Base-by-base conservation (phyloP, 2,113 vertebrate species). In the Lipotes vexillifer region DNA sequence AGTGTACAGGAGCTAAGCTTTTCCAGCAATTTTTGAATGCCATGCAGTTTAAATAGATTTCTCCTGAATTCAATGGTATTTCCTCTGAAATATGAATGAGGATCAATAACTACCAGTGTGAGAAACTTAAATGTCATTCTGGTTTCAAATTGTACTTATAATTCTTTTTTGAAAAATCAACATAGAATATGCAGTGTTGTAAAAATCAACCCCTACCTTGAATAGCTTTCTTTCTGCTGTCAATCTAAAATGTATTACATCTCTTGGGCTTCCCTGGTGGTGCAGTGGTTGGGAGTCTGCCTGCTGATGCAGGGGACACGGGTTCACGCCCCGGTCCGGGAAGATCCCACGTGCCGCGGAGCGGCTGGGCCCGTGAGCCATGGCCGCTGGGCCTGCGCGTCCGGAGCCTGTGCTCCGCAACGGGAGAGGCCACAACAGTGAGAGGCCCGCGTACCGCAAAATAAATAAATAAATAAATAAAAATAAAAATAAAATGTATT, bases 1-100 rank as follows among this genome's bases (percentile, higher is more conserved):
- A 97, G 98, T 97, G 96, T 71, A 97, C 27, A 78, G 96, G 83
- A 98, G 96, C 96, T 98, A 98, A 97, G 98, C 97, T 98, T 98
- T 98, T 98, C 93, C 90, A 97, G 98, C 94, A 96, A 98, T 98
- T 97, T 98, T 97, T 97, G 97, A 99, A 98, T 98, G 97, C 93
- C 97, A 97, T 27, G 29, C 98, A 98, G 98, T 96, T 98, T 98
- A 99, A 98, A 98, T 98, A 98, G 97, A 96, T 97, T 98, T 92
- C 95, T 98, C 97, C 97, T 98, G 97, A 98, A 98, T 98, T 98
- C 98, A 98, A 23, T 9, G 55, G 92, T 97, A 98, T 98, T 98
- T 98, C 98, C 98, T 98, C 97, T 98, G 94, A 98, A 99, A 98
- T 97, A 94, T 97, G 97, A 98, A 98, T 98, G 98, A 97, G 98